Conservation (phyloP, 2,113 vertebrate species). For the Circaetus gallicus region DNA sequence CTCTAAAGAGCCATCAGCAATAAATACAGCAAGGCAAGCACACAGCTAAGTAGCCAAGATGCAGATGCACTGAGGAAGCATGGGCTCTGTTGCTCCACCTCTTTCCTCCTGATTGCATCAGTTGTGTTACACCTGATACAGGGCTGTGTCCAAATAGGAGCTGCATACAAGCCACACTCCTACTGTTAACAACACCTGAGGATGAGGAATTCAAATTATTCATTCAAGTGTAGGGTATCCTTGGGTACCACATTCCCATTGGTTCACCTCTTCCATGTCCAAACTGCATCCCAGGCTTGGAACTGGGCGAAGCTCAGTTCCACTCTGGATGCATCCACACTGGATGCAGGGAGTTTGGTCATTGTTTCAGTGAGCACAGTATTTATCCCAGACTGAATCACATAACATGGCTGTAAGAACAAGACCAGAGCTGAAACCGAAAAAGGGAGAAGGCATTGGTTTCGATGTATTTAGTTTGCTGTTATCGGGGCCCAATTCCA, state of each 20-base stretch:
- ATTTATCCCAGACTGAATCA: not conserved
- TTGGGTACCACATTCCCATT: not conserved
- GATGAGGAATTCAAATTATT: not conserved
- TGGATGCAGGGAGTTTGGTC: not conserved
- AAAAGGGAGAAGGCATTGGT: not conserved
- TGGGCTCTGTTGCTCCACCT: not conserved
- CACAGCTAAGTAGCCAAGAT: not conserved
- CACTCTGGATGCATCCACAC: rapidly evolving
- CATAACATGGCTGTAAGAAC: not conserved
- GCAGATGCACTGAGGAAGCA: not conserved
- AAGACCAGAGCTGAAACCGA: not conserved
- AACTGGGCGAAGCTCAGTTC: not conserved
- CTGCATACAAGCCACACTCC: not conserved
- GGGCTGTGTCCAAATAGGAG: not conserved
- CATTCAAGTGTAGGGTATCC: not conserved
- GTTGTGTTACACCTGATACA: not conserved
- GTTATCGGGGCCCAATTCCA: not conserved
- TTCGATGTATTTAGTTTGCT: not conserved
- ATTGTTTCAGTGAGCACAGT: not conserved
- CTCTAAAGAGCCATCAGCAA: not conserved
- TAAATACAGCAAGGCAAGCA: not conserved
- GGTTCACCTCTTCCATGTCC: not conserved
- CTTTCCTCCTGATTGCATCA: not conserved
- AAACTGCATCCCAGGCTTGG: not conserved
- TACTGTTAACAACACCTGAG: not conserved